Conservation (phyloP, 2,888 invertebrate species). For the Chrysina gloriosa region DNA sequence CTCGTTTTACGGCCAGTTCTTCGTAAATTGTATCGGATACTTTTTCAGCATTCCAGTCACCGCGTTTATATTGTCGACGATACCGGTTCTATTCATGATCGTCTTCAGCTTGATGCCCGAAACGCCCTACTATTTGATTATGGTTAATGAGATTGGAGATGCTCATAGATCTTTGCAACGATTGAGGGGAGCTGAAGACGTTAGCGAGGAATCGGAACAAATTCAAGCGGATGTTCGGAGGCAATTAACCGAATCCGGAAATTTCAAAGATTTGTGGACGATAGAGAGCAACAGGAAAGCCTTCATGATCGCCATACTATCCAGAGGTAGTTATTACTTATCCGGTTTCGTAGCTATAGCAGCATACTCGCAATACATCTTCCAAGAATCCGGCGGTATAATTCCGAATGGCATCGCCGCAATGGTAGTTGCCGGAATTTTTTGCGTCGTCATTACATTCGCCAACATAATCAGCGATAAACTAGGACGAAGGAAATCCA, state of each 20-base stretch:
- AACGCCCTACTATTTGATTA: conserved; percentile 58
- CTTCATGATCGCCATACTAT: conserved; percentile 53
- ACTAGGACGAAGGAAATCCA: conserved; percentile 53
- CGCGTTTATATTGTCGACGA: conserved; percentile 69
- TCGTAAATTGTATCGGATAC: conserved; percentile 68
- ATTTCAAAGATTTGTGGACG: conserved; percentile 55
- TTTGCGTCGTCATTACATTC: conserved; percentile 41
- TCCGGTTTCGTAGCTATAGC: conserved; percentile 55
- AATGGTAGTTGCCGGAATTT: conserved; percentile 51
- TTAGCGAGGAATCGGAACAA: conserved; percentile 53
- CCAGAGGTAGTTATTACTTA: conserved; percentile 57
- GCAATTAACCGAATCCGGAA: conserved; percentile 58
- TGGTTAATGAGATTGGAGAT: conserved; percentile 45
- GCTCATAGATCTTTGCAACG: conserved; percentile 50
- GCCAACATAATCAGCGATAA: conserved; percentile 50
- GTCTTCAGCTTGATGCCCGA: conserved; percentile 64
- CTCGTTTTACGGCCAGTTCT: conserved; percentile 54
- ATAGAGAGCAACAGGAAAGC: conserved; percentile 56
- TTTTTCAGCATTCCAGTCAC: conserved; percentile 67
- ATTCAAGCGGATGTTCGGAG: conserved; percentile 54
- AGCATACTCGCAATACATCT: conserved; percentile 57
- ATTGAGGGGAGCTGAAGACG: conserved; percentile 49
- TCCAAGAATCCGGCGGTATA: conserved; percentile 55
- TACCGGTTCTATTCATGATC: conserved; percentile 70
- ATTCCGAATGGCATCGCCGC: conserved; percentile 52